Base-by-base conservation (phyloP, 2,797 vertebrate genomes). In the Chloroceryle inda region DNA sequence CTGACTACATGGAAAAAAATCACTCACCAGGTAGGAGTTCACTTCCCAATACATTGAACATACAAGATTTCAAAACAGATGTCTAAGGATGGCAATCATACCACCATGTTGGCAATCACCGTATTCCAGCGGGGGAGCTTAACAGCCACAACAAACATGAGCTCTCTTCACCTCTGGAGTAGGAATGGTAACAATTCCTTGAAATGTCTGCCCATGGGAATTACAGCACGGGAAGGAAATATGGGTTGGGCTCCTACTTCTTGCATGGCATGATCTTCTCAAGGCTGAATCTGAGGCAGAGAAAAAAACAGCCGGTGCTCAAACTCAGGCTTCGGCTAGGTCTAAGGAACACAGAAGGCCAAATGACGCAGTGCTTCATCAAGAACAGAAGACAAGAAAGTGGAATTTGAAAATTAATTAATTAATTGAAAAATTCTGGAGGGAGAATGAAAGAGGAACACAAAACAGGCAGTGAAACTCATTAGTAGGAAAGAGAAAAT, bases 31-130 rank as follows among this genome's bases (percentile, higher is more conserved):
- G 58, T 91, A 88, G 53, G 38, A 91, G 45, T 66, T 81, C 80
- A 74, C 23, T 89, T 61, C 59, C 1, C 1, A 62, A 74, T 37
- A 42, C 58, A 85, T 88, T 53, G 81, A 72, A 77, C 37, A 33
- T 12, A 73, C 2, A 7, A 67, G 40, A 61, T 55, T 96, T 42
- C 49, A 72, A 75, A 91, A 13, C 49, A 95, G 53, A 89, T 93
- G 89, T 83, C 94, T 95, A 94, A 95, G 95, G 85, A 93, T 90
- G 82, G 92, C 82, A 92, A 89, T 50, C 85, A 47, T 33, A 77
- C 40, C 64, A 76, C 35, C 0, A 1, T 45, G 49, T 38, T 89
- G 85, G 85, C 85, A 92, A 21, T 80, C 64, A n/a, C 52, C 59
- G 38, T 89, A 63, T 88, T 89, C 72, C 82, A 83, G 7, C 33